Percentiles rank a stretch among this genome's conserved stretches.
phyloP scores from a whole-genome alignment of 2,888 invertebrate genomes.

The Athalia cordata region DNA sequence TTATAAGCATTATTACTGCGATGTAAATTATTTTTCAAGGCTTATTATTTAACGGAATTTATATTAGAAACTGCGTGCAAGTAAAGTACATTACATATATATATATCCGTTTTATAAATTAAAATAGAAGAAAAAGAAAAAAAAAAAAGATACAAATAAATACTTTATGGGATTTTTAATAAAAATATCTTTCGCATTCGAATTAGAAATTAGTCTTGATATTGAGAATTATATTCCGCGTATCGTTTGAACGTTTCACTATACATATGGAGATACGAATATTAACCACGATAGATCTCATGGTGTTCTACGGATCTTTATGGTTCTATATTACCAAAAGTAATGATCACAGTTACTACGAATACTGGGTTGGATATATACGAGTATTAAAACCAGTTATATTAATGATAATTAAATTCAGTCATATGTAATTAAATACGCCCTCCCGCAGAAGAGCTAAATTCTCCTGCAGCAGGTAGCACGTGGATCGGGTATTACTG shows the following conservation, averaged over 20 bases:
- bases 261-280: neutral
- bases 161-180: too few species aligned
- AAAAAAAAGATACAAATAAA: too few species aligned
- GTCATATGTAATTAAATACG: constrained; percentile 37
- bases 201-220: neutral
- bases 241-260: constrained; percentile 6
- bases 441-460: constrained; percentile 6
- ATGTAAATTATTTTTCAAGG: too few species aligned
- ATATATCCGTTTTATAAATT: too few species aligned
- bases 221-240: neutral
- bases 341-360: constrained; percentile 30
- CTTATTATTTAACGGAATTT: too few species aligned
- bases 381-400: constrained; percentile 34
- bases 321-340: constrained; percentile 31
- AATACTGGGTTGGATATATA: neutral
- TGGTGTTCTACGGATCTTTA: constrained; percentile 25
- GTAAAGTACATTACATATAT: too few species aligned
- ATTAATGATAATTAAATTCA: constrained; percentile 41
- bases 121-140: too few species aligned
- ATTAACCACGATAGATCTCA: neutral
- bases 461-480: constrained; percentile 7
- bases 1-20: too few species aligned
- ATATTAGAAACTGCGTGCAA: too few species aligned
- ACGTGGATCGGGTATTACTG: constrained; percentile 18
- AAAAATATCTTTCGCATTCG: neutral